Conservation (phyloP, 2,888 invertebrate species). For the Erynnis tages region DNA sequence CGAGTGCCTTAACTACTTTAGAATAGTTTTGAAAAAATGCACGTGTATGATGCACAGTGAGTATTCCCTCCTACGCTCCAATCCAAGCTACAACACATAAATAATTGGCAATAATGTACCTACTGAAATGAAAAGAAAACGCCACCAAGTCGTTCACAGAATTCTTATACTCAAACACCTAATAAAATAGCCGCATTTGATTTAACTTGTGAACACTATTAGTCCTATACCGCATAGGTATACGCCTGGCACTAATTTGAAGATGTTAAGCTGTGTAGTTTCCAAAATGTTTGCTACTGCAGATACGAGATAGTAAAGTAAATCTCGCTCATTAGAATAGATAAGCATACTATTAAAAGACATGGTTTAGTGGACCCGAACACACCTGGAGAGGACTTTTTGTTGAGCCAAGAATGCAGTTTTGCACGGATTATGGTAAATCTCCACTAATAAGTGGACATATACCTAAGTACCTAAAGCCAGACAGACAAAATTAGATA, state of each 20-base stretch:
- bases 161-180: too few species aligned
- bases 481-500: too few species aligned
- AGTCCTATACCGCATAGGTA: not conserved
- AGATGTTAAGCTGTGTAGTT: constrained; percentile 16
- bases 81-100: too few species aligned
- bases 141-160: not conserved
- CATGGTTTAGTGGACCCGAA: constrained; percentile 4
- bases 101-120: too few species aligned
- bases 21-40: too few species aligned
- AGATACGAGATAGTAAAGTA: constrained; percentile 20
- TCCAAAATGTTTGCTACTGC: constrained; percentile 20
- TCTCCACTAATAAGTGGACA: too few species aligned
- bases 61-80: too few species aligned
- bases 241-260: constrained; percentile 18
- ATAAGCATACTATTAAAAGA: constrained; percentile 24
- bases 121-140: not conserved
- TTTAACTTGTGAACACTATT: constrained; percentile 2
- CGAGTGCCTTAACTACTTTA: too few species aligned
- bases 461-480: too few species aligned
- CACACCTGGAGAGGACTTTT: constrained; percentile 3
- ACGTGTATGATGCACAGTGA: too few species aligned
- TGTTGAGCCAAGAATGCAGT: not conserved
- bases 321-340: constrained; percentile 26
- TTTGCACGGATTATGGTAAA: too few species aligned
- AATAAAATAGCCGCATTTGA: not conserved